Percentiles rank a stretch among this genome's conserved stretches.
phyloP scores from a whole-genome alignment of 1,140 invertebrate genomes.

The Acyrthosiphon pisum region DNA sequence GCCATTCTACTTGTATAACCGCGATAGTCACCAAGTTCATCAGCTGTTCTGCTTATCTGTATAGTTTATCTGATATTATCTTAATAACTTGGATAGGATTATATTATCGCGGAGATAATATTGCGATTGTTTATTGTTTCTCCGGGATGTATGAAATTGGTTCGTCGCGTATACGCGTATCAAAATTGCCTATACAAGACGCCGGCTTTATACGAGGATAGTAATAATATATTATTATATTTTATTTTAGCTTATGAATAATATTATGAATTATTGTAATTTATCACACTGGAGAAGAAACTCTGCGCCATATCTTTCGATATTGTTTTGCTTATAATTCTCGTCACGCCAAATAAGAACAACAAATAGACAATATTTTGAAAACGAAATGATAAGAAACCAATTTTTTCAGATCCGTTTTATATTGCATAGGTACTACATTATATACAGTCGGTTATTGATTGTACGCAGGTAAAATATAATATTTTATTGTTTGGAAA shows the following conservation, averaged over 20 bases:
- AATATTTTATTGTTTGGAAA: background rate
- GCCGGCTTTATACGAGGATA: background rate
- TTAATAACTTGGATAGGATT: background rate
- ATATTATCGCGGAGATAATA: background rate
- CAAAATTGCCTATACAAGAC: constrained; percentile 4
- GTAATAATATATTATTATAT: background rate
- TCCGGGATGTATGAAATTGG: background rate
- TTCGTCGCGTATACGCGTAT: background rate
- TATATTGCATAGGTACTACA: background rate
- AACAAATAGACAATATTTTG: too few relatives aligned
- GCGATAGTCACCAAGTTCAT: too few relatives aligned
- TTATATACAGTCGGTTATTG: background rate
- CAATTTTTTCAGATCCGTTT: background rate
- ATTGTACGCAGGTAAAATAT: background rate
- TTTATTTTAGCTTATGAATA: background rate
- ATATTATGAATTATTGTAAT: too few relatives aligned
- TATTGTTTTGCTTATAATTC: background rate
- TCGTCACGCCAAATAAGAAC: background rate
- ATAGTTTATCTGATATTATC: background rate
- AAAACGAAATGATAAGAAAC: background rate
- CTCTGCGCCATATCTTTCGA: background rate
- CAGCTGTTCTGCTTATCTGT: too few relatives aligned
- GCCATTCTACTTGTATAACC: too few relatives aligned
- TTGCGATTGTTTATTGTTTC: background rate
- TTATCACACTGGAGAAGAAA: background rate